Base-by-base conservation (phyloP, 2,888 invertebrate genomes). In the Sabatieria punctata region DNA sequence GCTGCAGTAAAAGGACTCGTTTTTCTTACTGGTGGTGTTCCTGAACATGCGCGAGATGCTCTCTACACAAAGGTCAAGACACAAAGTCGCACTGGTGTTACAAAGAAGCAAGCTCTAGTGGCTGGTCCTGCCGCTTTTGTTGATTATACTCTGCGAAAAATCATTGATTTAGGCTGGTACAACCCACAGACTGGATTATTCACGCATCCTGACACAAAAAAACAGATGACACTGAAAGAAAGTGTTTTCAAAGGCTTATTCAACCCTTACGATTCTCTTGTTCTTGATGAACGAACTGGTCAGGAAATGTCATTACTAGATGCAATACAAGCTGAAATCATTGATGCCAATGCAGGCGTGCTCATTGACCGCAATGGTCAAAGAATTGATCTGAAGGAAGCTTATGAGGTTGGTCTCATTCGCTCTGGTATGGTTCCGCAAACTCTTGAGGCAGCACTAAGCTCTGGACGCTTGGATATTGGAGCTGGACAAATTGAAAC, bases 1-100 rank as follows among this genome's bases (percentile, higher is more conserved):
- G 72, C 86, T 42, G 74, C 82, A 52, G 75, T 78, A 53, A 85
- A 85, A 69, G 88, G 86, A 33, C 74, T 88, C 30, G 74, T 85
- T 38, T 33, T 25, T 15, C 21, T 49, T 15, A 24, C 44, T 6
- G 36, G 33, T 19, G 35, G 21, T 2, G n/a, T 30, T 2, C n/a
- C 42, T n/a, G 23, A 27, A 8, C 8, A 44, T 43, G 37, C 36
- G 2, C 22, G 8, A 26, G 43, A 35, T 36, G 22, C 47, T 8
- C 13, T 43, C 6, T 19, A 36, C 8, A 47, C 47, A 6, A 22
- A 19, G 8, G 45, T 47, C 8, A 13, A 26, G 19, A 44, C 46
- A 23, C 43, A 42, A 33, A 46, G 19, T 2, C 26, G 35, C 4
- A 45, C 13, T 6, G 33, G 35, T 13, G 30, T 27, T 2, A 18